Conservation (phyloP, 2,113 vertebrate species). For the Choloepus hoffmanni region DNA sequence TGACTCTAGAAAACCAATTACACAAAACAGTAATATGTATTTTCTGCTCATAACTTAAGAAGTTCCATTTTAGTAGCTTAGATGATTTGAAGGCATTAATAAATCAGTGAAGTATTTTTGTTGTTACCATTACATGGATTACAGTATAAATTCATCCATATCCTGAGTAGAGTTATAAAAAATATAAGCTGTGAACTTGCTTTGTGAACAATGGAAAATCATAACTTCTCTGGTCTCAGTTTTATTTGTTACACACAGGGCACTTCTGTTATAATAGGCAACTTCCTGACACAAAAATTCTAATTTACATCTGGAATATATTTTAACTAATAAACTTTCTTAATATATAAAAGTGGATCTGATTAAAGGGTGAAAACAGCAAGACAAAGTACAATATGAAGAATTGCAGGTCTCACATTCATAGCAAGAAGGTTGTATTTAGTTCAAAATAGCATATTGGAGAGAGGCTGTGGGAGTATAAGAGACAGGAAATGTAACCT, state of each 20-base stretch:
- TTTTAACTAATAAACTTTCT: constrained; percentile 2
- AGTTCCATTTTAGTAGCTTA: not conserved
- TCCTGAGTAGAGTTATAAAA: constrained; percentile 6
- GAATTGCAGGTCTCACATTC: not conserved
- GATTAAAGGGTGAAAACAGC: not conserved
- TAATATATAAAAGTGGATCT: not conserved
- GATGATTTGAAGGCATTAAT: not conserved
- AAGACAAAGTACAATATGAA: not conserved
- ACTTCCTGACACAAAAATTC: not conserved
- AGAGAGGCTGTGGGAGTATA: not conserved
- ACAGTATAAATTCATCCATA: not conserved
- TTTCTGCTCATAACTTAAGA: constrained; percentile 7
- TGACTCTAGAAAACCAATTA: not conserved
- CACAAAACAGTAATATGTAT: not conserved
- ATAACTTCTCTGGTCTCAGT: not conserved
- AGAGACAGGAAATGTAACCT: not conserved
- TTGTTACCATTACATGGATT: not conserved
- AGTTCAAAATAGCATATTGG: not conserved
- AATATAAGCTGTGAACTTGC: not conserved
- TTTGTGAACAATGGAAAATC: not conserved
- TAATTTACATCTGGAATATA: not conserved
- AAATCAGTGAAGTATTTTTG: not conserved
- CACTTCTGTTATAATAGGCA: not conserved
- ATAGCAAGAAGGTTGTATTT: not conserved
- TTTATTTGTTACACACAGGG: not conserved